Percentiles rank a stretch among this genome's conserved stretches.
Evolutionary conservation across 2,797 vertebrate species (phyloP).

Genomic region (Lacerta viridis): DNA sequence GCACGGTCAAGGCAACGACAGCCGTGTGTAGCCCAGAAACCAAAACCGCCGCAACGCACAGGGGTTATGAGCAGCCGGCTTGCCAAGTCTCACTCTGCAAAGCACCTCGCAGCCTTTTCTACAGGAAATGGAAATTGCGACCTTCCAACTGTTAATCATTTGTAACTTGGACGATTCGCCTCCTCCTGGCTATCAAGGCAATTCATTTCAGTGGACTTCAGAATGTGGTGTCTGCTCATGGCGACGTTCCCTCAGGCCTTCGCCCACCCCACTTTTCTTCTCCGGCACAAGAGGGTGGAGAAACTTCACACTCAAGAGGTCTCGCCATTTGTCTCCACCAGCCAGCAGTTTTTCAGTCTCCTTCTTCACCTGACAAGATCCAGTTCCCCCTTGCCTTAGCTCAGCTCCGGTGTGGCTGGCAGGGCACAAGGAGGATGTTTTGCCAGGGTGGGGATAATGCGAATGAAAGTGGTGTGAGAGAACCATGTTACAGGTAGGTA

Average conservation of each 20-base stretch:
- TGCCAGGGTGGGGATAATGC: background rate
- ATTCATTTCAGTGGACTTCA: slow-evolving; percentile 39
- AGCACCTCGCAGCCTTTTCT: background rate
- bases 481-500: background rate
- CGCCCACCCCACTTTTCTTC: too few species aligned
- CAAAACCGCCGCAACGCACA: too few species aligned
- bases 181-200: slow-evolving; percentile 46
- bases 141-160: slow-evolving; percentile 45
- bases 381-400: background rate
- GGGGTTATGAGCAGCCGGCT: slow-evolving; percentile 26
- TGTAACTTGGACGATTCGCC: slow-evolving; percentile 42
- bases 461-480: background rate
- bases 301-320: slow-evolving; percentile 24
- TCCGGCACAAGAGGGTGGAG: background rate
- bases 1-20: fast-evolving
- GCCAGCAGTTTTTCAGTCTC: background rate
- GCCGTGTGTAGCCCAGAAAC: background rate
- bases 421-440: too few species aligned
- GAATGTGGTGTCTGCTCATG: background rate
- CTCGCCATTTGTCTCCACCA: fast-evolving
- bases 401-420: background rate
- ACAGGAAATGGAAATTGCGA: slow-evolving; percentile 19
- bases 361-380: background rate
- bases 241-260: background rate
- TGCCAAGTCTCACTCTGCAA: slow-evolving; percentile 29